Base-by-base conservation (phyloP, 2,888 invertebrate species). In the Sphecodes monilicornis region DNA sequence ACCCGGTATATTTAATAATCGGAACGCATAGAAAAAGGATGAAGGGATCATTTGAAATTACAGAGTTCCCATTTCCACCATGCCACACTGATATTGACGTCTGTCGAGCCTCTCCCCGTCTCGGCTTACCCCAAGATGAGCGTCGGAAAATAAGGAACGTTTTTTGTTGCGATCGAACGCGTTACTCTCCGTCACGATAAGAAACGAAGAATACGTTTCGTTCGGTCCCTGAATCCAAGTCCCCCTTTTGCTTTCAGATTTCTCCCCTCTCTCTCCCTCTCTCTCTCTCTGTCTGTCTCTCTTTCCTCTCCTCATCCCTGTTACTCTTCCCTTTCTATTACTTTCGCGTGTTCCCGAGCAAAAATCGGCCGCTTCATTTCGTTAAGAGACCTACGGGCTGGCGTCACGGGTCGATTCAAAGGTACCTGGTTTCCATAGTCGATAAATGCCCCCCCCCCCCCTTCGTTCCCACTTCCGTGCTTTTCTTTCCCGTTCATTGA, bases 351-450 rank as follows among this genome's bases (percentile, higher is more conserved):
- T 77, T 82, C 70, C 78, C 82, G 84, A 85, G 68, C 78, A 88
- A 64, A 91, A 91, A 81, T 86, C 88, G 82, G 79, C 72, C 81
- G 86, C 87, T 91, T 88, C 88, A 90, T 90, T 91, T 90, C 84
- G 85, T 86, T 88, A 89, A 88, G 78, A 89, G 91, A 70, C 82
- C 78, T 60, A 80, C 68, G 10, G 36, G 32, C 11, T 11, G 60
- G 84, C 87, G 82, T 85, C 73, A 46, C 78, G 86, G 81, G 75
- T 82, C 84, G 82, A 84, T 84, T 84, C 81, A 87, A 88, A 90
- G 89, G 89, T 91, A 92, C 90, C 92, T 91, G 90, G 91, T 91
- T 90, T 86, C 86, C 72, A 80, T 64, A 80, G 88, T 92, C 92
- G 91, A 93, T 92, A 91, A 93, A 92, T 92, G 85, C 87, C 86